Evolutionary conservation across 2,888 invertebrate genomes (phyloP), one percentile per base, ranked within the genome.

Genomic region (Bursaphelenchus okinawaensis): DNA sequence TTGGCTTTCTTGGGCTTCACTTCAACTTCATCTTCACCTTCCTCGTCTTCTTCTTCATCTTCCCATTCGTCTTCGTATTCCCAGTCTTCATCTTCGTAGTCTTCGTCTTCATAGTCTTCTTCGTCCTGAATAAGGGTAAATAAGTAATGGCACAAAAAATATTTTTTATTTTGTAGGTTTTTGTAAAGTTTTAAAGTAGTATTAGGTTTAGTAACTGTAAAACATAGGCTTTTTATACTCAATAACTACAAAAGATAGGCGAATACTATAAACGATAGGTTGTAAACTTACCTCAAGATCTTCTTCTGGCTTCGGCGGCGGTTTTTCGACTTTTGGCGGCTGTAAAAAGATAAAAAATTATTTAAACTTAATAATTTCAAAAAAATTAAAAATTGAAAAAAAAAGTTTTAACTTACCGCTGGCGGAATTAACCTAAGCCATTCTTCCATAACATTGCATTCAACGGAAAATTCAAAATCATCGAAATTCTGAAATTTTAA

Each of bases 381-480:
- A 7, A 29, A 29, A 29, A 29, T n/a, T n/a, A 40, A 40, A 40
- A 40, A 9, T 29, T 29, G 31, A 12, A 9, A 7, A 29, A 29
- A 29, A 29, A 29, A 29, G 31, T 22, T 54, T 1, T 24, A 54
- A 54, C 54, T 54, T 54, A 54, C 54, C 23, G 54, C 54, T 2
- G 64, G 64, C 26, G 77, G 75, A 8, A 73, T 59, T 19, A 77
- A 64, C 29, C 73, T 65, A 54, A 77, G 55, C 50, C 74, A 77
- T 62, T 75, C 72, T 8, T 73, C 68, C 23, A 75, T 68, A 2
- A 66, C 68, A 56, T 77, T 76, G 4, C 61, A 65, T 62, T 77
- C 77, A 1, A 77, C 74, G 7, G 73, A 69, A 9, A 68, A 69
- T 55, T 76, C 76, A 56, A 76, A 76, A 54, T 76, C 77, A 31